Evolutionary conservation across 2,797 vertebrate genomes (phyloP), one percentile per base, ranked within the genome.

Genomic region (Acrocephalus scirpaceus): DNA sequence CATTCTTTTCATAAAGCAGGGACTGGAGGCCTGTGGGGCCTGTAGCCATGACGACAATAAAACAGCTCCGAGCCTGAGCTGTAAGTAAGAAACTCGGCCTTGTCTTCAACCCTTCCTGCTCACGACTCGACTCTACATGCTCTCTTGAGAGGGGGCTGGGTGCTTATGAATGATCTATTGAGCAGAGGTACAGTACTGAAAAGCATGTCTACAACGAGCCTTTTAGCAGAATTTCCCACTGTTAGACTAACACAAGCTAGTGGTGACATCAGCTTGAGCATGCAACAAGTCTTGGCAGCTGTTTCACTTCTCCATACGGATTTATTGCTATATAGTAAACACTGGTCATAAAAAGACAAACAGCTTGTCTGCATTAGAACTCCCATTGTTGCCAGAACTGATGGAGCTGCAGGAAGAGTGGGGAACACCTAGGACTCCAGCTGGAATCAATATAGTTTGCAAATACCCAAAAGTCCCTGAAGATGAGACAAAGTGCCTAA

Each of bases 21-120:
- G 97, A 94, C 97, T 97, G 94, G 92, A 97, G 97, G 97, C 97
- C 96, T 98, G 97, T 97, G 97, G 96, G 97, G 96, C 97, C 96
- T 0, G 97, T 98, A 92, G 95, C 93, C 97, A 98, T 98, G 98
- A 97, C 97, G 94, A 98, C 98, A 98, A 96, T 97, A 97, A 98
- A 96, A 95, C 94, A 88, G 97, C 95, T 96, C 90, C 6, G 27
- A 97, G 96, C 86, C 96, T 87, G 95, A 95, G 84, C 94, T 95
- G 93, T 69, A 85, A 95, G 97, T 94, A 97, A 98, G 97, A 98
- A 98, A 97, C 96, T 96, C 54, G 0, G 97, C 97, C 97, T 98
- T 98, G 98, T 98, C 97, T 98, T 97, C 92, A 87, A 74, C 80
- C 97, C 94, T 98, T 98, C 98, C 98, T 98, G 98, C 95, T 97